Evolutionary conservation across 2,888 invertebrate species (phyloP), one percentile per base, ranked within the genome.

Genomic region (Ectemnius cavifrons): DNA sequence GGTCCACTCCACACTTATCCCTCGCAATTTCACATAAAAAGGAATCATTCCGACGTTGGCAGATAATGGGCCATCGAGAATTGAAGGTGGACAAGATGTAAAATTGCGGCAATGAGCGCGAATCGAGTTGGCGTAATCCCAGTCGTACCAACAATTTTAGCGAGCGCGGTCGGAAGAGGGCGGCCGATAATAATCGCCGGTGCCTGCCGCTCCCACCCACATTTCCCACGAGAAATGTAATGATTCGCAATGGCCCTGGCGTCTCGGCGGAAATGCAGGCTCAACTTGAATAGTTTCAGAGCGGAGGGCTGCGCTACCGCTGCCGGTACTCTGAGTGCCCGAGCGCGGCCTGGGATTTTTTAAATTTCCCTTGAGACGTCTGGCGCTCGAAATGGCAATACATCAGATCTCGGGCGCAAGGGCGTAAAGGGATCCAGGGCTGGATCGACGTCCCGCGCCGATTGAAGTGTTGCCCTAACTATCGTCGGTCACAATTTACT

Each of bases 281-380:
- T 27, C 23, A 59, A 78, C 70, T 73, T 57, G 68, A 71, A 71
- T 67, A 62, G 70, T 47, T 67, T 37, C 37, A 37, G 37, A 11
- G 37, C 37, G 5, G 37, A 37, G 37, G 37, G 37, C 37, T 23
- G 23, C 37, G 11, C 37, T 2, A 1, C 11, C 37, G 37, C 37
- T 8, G 37, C 8, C 11, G 8, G 37, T 8, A 8, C 37, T 37
- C 37, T 37, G 8, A 49, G 18, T 46, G 60, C 14, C 23, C 52
- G 5, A 49, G 56, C 49, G 52, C 6, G 67, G 70, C 60, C 49
- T 49, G 75, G 79, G 79, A 79, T 80, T 80, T 80, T 80, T 80
- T 78, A 78, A 80, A 80, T 80, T 80, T 80, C 80, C 79, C 78
- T 28, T 6, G 78, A 67, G 79, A 67, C 8, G 8, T 2, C n/a